phyloP scores from a whole-genome alignment of 2,113 vertebrate genomes.

The Felis chaus region DNA sequence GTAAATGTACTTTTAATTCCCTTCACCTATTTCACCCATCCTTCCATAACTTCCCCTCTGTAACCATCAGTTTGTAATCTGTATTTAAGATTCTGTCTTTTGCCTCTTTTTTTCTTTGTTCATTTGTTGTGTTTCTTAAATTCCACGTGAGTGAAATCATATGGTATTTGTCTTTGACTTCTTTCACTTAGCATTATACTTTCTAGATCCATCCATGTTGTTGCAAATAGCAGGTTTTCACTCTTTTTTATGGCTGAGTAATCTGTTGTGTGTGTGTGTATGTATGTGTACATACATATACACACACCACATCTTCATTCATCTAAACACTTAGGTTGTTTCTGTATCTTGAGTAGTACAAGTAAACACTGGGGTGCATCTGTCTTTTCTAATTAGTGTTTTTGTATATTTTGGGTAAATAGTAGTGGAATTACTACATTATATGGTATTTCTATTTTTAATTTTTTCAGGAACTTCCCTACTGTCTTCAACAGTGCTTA shows the following conservation, averaged over 20 bases:
- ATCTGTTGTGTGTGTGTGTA: not conserved
- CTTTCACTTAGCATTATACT: not conserved
- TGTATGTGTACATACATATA: not conserved
- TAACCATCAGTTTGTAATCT: not conserved
- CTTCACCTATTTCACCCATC: not conserved
- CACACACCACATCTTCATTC: no score
- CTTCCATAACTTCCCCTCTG: not conserved
- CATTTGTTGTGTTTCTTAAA: not conserved
- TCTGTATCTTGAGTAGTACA: not conserved
- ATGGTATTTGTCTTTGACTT: not conserved
- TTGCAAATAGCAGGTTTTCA: not conserved
- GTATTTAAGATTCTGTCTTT: not conserved
- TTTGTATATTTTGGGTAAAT: not conserved
- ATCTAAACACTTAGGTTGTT: not conserved
- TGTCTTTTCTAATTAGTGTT: not conserved
- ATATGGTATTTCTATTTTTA: not conserved
- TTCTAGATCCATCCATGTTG: not conserved
- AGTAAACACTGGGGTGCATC: not conserved
- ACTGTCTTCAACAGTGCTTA: not conserved
- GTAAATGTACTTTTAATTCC: not conserved
- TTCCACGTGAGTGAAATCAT: not conserved
- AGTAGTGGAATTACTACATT: not conserved
- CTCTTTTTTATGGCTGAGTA: not conserved
- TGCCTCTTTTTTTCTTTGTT: not conserved
- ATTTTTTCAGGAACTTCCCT: not conserved